Evolutionary conservation across 1,140 invertebrate species (phyloP).

Genomic region (Zaprionus kolodkinae): DNA sequence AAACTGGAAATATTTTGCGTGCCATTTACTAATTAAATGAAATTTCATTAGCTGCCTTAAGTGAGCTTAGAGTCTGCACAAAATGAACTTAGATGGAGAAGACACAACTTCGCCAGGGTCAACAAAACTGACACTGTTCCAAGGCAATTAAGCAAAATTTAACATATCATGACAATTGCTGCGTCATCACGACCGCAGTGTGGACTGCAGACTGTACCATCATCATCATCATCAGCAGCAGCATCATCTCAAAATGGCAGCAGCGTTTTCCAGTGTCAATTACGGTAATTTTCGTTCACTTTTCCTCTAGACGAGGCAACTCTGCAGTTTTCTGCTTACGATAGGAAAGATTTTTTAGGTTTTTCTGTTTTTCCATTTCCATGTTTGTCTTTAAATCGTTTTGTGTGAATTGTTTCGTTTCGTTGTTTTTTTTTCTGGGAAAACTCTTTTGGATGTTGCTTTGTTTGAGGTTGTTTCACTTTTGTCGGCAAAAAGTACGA

Average conservation of each 20-base stretch:
- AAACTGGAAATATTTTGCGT: slow-evolving; percentile 27
- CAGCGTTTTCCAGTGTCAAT: slow-evolving; percentile 72
- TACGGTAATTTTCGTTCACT: slow-evolving; percentile 53
- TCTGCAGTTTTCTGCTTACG: slow-evolving; percentile 59
- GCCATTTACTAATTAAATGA: slow-evolving; percentile 70
- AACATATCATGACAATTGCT: slow-evolving; percentile 41
- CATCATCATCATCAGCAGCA: too few relatives aligned
- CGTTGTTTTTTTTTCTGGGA: slow-evolving; percentile 56
- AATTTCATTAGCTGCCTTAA: slow-evolving; percentile 78
- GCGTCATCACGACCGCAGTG: slow-evolving; percentile 49
- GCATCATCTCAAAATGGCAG: slow-evolving; percentile 31
- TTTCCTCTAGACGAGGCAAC: slow-evolving; percentile 6
- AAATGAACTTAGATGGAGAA: slow-evolving; percentile 44
- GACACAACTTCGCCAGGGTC: slow-evolving; percentile 1
- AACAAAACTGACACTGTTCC: slow-evolving; percentile 9
- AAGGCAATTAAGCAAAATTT: slow-evolving; percentile 59
- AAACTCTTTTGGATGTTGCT: slow-evolving; percentile 46
- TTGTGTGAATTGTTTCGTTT: too few relatives aligned
- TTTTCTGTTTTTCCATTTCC: slow-evolving; percentile 29
- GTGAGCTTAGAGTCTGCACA: slow-evolving; percentile 63
- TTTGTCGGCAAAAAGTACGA: slow-evolving; percentile 7
- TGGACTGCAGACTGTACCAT: slow-evolving; percentile 31
- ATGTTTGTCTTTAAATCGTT: slow-evolving; percentile 59
- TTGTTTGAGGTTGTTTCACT: slow-evolving; percentile 18
- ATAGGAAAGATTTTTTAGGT: slow-evolving; percentile 54